Evolutionary conservation across 2,888 invertebrate species (phyloP).

Genomic region (Saturnia pavonia): DNA sequence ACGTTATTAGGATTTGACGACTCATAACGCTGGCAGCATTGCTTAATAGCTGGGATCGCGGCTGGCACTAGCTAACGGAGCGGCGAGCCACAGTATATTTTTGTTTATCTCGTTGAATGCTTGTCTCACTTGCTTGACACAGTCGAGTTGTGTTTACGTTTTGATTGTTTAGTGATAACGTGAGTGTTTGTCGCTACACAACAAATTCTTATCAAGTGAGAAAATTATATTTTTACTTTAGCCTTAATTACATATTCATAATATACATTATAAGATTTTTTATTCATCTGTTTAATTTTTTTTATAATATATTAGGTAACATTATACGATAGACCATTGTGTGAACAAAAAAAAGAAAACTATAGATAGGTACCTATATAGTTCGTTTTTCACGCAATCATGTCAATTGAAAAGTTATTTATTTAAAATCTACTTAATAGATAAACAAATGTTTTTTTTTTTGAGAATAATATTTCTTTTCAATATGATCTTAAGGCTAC

Average conservation of each 20-base stretch:
- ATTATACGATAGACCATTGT: not conserved
- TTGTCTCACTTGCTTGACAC: slow-evolving; percentile 29
- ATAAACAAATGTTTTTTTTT: no score
- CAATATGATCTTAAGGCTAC: not conserved
- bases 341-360: not conserved
- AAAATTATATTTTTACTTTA: slow-evolving; percentile 22
- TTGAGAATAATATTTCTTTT: no score
- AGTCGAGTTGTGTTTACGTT: slow-evolving; percentile 49
- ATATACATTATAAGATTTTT: no score
- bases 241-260: not conserved
- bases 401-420: no score
- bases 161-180: slow-evolving; percentile 65
- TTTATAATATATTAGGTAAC: not conserved
- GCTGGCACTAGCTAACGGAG: slow-evolving; percentile 5
- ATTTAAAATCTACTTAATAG: no score
- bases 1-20: not conserved
- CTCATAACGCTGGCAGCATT: slow-evolving; percentile 17
- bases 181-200: slow-evolving; percentile 35
- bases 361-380: not conserved
- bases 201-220: slow-evolving; percentile 46
- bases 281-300: slow-evolving; percentile 5
- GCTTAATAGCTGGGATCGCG: slow-evolving; percentile 10
- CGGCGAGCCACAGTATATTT: slow-evolving; percentile 18
- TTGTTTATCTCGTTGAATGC: slow-evolving; percentile 52
- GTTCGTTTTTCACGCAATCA: not conserved